A percentile compares a stretch with the other conserved stretches of the same genome.
These are phyloP conservation scores for Ernsta delagoae DNA, from an alignment of 2,888 invertebrate species.

Conservation along the genomic window DNA sequence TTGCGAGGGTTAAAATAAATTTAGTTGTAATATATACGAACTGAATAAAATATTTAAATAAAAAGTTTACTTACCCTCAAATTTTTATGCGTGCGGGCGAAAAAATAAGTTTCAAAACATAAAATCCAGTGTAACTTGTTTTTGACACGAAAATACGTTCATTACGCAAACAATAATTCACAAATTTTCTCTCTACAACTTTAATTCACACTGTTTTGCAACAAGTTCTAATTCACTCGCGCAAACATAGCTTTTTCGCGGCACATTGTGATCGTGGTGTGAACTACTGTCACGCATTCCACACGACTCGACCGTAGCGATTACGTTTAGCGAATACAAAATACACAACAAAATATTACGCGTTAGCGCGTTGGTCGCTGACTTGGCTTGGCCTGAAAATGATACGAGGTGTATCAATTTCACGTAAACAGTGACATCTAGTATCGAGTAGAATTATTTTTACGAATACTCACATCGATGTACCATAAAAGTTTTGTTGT, in stretches of 20 bases:
- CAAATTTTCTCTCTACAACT: slow-evolving; percentile 63
- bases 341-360: slow-evolving; percentile 36
- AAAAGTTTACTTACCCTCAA: slow-evolving; percentile 27
- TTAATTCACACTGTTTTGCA: slow-evolving; percentile 72
- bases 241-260: slow-evolving; percentile 72
- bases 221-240: slow-evolving; percentile 62
- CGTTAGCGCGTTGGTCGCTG: background rate
- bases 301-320: slow-evolving; percentile 64
- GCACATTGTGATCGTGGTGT: slow-evolving; percentile 63
- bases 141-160: slow-evolving; percentile 58
- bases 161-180: slow-evolving; percentile 62
- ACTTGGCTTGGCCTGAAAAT: too few species aligned
- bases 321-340: slow-evolving; percentile 79
- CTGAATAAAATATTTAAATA: too few species aligned
- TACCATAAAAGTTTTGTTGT: background rate
- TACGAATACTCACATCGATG: background rate
- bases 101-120: slow-evolving; percentile 30
- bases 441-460: slow-evolving; percentile 24
- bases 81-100: slow-evolving; percentile 10
- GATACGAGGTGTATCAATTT: too few species aligned
- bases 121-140: slow-evolving; percentile 60
- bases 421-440: slow-evolving; percentile 52
- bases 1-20: too few species aligned
- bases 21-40: too few species aligned
- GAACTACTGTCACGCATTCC: slow-evolving; percentile 63